Evolutionary conservation across 2,113 vertebrate species (phyloP).

Genomic region (Neofelis nebulosa): DNA sequence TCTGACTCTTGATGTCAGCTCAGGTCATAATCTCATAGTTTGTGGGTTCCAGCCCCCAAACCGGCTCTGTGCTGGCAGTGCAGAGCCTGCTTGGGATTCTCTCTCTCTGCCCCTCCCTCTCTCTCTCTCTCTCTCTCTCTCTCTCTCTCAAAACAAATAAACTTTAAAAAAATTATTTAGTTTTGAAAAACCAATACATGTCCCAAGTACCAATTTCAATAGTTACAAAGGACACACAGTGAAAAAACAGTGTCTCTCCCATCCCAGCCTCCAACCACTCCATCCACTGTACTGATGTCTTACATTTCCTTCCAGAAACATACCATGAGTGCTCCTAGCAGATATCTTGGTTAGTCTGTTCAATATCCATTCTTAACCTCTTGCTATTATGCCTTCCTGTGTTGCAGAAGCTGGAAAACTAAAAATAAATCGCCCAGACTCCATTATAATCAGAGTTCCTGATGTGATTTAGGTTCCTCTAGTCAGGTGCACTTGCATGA

Average conservation of each 20-base stretch:
- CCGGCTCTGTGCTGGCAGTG: too few species aligned
- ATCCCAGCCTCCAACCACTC: background rate
- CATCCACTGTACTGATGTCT: background rate
- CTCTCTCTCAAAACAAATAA: too few species aligned
- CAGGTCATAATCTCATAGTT: too few species aligned
- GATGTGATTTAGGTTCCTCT: background rate
- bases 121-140: too few species aligned
- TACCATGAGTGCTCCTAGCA: background rate
- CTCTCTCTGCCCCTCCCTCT: too few species aligned
- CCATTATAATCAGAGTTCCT: background rate
- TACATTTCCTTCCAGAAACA: background rate
- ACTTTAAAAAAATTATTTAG: background rate
- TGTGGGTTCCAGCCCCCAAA: too few species aligned
- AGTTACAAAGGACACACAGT: background rate
- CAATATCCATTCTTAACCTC: background rate
- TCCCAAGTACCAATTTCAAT: background rate
- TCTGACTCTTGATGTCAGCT: too few species aligned
- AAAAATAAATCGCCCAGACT: conserved; percentile 16
- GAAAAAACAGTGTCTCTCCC: background rate
- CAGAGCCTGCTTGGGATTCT: too few species aligned
- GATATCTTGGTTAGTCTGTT: background rate
- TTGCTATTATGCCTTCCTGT: background rate
- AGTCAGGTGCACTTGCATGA: background rate
- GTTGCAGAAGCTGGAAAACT: background rate
- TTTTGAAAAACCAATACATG: background rate